Conservation (phyloP, 2,113 vertebrate species). For the Lagopus leucura region DNA sequence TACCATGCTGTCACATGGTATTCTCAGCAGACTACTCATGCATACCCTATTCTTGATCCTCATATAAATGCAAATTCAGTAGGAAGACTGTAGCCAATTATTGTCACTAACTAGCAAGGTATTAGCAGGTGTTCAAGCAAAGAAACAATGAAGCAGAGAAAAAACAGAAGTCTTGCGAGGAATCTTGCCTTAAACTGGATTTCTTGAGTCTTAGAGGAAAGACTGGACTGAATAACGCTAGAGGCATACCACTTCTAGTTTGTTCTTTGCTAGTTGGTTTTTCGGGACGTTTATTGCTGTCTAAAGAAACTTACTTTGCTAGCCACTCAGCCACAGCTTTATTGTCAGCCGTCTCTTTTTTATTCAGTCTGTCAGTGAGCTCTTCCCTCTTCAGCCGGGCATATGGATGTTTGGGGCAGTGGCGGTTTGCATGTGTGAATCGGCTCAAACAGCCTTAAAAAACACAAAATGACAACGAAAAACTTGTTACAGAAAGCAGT, state of each 20-base stretch:
- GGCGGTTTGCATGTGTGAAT: constrained; percentile 97
- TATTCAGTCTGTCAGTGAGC: constrained; percentile 81
- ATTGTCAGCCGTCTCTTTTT: constrained; percentile 89
- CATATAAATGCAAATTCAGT: background rate
- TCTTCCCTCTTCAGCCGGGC: constrained; percentile 95
- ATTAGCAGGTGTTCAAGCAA: background rate
- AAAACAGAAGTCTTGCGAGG: background rate
- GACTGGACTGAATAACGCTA: background rate
- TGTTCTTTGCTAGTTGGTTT: background rate
- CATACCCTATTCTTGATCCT: background rate
- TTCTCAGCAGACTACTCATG: background rate
- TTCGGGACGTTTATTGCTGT: background rate
- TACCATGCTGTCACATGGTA: background rate
- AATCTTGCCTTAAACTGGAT: background rate
- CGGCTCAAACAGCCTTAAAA: constrained; percentile 91
- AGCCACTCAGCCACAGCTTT: constrained; percentile 97
- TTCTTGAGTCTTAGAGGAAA: background rate
- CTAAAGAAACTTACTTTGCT: constrained; percentile 85
- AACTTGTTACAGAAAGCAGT: background rate
- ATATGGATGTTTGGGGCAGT: constrained; percentile 95
- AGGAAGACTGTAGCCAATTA: background rate
- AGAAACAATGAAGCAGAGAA: background rate
- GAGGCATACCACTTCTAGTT: background rate
- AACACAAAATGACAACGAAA: background rate
- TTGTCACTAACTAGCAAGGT: background rate